Percentiles rank a stretch among this genome's conserved stretches.
phyloP scores from a whole-genome alignment of 2,797 vertebrate species.

The Acrossocheilus fasciatus region DNA sequence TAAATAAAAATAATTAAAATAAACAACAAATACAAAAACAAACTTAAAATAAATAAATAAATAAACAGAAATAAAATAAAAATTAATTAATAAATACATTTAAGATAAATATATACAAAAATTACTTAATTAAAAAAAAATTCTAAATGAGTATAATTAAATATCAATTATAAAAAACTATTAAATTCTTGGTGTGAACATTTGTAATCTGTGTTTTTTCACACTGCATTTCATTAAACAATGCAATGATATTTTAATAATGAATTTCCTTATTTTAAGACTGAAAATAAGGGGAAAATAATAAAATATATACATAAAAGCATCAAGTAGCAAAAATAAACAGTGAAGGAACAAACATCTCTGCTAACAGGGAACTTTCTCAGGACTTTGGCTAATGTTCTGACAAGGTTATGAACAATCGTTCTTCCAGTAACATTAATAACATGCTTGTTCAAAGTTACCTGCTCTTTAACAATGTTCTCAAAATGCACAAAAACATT shows the following conservation, averaged over 20 bases:
- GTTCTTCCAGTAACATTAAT: not conserved
- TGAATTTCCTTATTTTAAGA: not conserved
- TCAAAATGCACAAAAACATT: not conserved
- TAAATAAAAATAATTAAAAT: not conserved
- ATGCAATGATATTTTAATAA: not conserved
- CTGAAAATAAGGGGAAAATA: not conserved
- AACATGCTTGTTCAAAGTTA: not conserved
- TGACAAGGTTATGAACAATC: too few relatives aligned
- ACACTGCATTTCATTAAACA: not conserved
- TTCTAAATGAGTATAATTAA: too few relatives aligned
- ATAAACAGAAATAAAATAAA: not conserved
- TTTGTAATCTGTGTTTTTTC: not conserved
- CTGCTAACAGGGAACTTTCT: too few relatives aligned
- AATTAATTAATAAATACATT: too few relatives aligned
- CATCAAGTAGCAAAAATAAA: not conserved
- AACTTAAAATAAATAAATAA: too few relatives aligned
- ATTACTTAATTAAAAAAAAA: too few relatives aligned
- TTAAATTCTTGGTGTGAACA: too few relatives aligned
- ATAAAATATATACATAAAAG: not conserved
- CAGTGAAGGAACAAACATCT: too few relatives aligned
- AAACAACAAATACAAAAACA: not conserved
- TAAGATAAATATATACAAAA: not conserved
- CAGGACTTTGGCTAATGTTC: too few relatives aligned
- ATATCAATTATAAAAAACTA: too few relatives aligned
- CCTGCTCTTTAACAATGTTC: not conserved